Conservation (phyloP, 2,797 vertebrate genomes). For the Tenualosa ilisha region DNA sequence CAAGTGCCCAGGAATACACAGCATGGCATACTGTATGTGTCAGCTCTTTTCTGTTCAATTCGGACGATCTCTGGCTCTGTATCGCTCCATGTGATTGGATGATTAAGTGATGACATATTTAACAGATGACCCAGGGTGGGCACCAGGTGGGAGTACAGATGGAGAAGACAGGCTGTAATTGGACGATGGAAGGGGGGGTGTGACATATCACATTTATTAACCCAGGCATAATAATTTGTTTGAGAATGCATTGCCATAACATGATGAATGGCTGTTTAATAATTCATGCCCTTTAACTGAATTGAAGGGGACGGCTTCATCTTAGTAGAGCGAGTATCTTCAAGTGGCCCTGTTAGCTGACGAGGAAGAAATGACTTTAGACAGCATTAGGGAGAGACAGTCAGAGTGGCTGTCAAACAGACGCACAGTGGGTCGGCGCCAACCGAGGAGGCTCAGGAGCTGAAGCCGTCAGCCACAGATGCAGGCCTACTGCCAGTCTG, state of each 20-base stretch:
- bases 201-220: constrained; percentile 1
- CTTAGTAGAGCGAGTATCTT: background rate
- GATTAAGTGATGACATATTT: background rate
- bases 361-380: background rate
- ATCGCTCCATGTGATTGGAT: background rate
- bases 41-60: background rate
- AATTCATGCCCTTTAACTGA: background rate
- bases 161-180: background rate
- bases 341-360: background rate
- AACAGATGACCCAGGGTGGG: background rate
- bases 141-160: background rate
- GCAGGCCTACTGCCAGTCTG: background rate
- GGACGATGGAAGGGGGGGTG: background rate
- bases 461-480: background rate
- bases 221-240: background rate
- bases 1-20: too few relatives aligned
- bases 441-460: too few relatives aligned
- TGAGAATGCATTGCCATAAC: background rate
- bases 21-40: background rate
- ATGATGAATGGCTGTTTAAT: constrained; percentile 1
- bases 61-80: background rate
- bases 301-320: constrained; percentile 14
- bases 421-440: background rate
- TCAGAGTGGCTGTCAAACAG: background rate
- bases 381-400: background rate